Evolutionary conservation across 2,888 invertebrate genomes (phyloP).

Genomic region (Lithosia quadra): DNA sequence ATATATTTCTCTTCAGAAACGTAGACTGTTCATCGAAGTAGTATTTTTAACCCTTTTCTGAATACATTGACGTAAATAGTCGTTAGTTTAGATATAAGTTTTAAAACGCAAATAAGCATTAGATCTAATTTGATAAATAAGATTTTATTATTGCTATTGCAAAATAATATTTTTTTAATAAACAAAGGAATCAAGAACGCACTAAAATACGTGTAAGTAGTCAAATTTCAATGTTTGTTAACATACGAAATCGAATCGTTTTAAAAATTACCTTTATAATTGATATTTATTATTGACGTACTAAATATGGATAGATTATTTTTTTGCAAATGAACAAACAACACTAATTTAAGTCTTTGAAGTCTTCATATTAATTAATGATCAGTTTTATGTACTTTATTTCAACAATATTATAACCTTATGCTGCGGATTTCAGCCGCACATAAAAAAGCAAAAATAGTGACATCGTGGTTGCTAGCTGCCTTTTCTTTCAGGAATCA

Average conservation of each 20-base stretch:
- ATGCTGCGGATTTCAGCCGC: not conserved
- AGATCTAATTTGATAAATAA: not conserved
- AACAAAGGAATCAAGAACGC: not conserved
- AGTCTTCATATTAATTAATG: not conserved
- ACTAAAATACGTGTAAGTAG: conserved; percentile 1
- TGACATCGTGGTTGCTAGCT: not conserved
- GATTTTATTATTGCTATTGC: not conserved
- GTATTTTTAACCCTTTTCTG: not conserved
- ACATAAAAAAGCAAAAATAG: not conserved
- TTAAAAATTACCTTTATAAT: not conserved
- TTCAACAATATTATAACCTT: not conserved
- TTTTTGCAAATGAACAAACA: no score
- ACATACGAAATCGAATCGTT: not conserved
- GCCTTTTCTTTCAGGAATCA: not conserved
- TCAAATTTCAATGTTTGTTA: not conserved
- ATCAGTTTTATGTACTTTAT: not conserved
- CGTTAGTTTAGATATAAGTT: not conserved
- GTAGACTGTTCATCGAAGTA: not conserved
- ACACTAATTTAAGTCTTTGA: no score
- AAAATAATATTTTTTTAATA: not conserved
- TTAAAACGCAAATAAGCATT: not conserved
- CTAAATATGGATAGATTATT: no score
- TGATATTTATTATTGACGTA: not conserved
- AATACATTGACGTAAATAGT: not conserved
- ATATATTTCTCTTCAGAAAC: not conserved